Base-by-base conservation (phyloP, 2,113 vertebrate species). In the Lophura nycthemera region DNA sequence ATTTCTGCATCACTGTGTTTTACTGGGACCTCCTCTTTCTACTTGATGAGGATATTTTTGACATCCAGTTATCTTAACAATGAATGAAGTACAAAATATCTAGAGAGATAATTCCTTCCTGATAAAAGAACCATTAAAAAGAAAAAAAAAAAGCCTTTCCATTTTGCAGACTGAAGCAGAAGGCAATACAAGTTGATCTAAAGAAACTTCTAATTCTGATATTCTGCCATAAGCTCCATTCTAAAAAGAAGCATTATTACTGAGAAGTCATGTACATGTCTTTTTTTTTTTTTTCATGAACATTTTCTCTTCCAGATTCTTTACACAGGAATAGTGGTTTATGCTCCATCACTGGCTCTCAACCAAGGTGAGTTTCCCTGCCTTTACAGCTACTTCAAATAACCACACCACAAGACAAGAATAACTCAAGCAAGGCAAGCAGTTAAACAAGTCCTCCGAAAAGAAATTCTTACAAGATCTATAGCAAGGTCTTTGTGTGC, bases 241-340 rank as follows among this genome's bases (percentile, higher is more conserved):
- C 15, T 43, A 30, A 45, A 40, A 2, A 32, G 22, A 83, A 79
- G 7, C 25, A 29, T 74, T 74, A 72, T 54, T 11, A 42, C n/a
- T n/a, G 30, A 77, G 12, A 10, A 50, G 66, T 75, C 34, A 52
- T 10, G 24, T 11, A n/a, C 5, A 3, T 18, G 3, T 21, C 30
- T 56, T 13, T 43, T 36, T 42, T 32, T 50, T 22, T 20, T n/a
- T 56, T 12, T 48, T 36, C 21, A 81, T 30, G 3, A 78, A 14
- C 34, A 40, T 75, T 94, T 80, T 82, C 59, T 79, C 61, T 40
- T 88, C 79, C 95, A 98, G 98, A 97, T 98, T 80, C 97, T 99
- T 42, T 99, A 99, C 90, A 98, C 98, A 5, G 98, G 98, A 79
- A 97, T 98, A 72, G 98, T 98, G 67, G 98, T 99, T 22, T 98